Evolutionary conservation across 2,797 vertebrate genomes (phyloP).

Genomic region (Eremophila alpestris): DNA sequence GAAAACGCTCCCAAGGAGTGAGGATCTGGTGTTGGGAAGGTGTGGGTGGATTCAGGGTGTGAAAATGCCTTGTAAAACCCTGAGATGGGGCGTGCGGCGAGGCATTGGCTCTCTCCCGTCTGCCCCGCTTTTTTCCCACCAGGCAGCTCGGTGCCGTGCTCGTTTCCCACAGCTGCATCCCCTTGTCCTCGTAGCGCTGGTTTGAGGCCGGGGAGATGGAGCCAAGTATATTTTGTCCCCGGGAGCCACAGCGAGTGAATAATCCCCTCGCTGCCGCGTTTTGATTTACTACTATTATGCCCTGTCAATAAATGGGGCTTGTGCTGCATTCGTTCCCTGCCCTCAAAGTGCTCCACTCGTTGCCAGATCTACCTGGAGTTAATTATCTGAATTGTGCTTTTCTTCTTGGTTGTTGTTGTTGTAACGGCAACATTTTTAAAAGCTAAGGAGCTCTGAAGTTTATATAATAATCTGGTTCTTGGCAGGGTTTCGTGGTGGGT

Average conservation of each 20-base stretch:
- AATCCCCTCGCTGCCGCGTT: background rate
- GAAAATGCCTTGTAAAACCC: background rate
- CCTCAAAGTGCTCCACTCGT: background rate
- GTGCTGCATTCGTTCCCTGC: background rate
- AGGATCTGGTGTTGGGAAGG: background rate
- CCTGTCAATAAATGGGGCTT: constrained; percentile 18
- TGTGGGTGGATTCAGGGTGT: constrained; percentile 15
- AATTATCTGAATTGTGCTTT: constrained; percentile 30
- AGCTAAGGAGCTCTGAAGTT: constrained; percentile 52
- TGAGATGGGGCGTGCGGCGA: background rate
- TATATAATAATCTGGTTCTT: constrained; percentile 58
- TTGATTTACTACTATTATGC: background rate
- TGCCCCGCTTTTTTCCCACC: background rate
- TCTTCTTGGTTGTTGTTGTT: background rate
- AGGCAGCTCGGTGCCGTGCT: background rate
- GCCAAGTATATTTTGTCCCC: background rate
- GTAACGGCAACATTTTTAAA: background rate
- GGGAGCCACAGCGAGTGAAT: background rate
- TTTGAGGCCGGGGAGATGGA: background rate
- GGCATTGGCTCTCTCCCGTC: background rate
- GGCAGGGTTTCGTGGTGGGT: background rate
- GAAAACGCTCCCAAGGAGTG: background rate
- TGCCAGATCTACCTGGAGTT: constrained; percentile 65
- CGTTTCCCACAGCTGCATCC: background rate
- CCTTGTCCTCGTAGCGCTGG: background rate